Percentiles rank a stretch among this genome's conserved stretches.
These are phyloP conservation scores for Triops longicaudatus DNA, from an alignment of 1,140 invertebrate genomes.

Conservation along the genomic window DNA sequence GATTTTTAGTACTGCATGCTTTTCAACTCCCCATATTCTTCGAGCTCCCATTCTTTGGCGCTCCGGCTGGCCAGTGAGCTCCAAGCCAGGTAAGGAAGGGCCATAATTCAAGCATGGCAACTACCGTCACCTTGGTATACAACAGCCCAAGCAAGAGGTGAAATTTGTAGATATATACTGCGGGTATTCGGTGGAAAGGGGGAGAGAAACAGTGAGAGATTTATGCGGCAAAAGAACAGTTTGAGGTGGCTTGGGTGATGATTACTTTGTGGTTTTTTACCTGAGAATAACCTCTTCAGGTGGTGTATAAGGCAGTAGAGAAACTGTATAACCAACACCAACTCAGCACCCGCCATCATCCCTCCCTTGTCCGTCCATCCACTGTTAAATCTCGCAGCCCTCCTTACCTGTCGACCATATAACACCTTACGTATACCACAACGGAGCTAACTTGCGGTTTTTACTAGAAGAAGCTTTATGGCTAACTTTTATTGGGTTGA, in stretches of 20 bases:
- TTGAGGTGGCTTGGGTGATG: neutral
- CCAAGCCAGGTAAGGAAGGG: neutral
- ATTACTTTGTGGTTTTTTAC: constrained; percentile 14
- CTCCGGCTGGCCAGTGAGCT: neutral
- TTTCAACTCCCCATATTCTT: neutral
- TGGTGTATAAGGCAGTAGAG: neutral
- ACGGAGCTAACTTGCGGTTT: neutral
- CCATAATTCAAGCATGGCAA: neutral
- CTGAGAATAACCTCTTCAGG: constrained; percentile 7
- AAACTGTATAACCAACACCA: neutral
- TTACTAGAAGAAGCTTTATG: neutral
- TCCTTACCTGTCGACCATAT: constrained; percentile 3
- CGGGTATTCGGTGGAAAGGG: too few species aligned
- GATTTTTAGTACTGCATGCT: neutral
- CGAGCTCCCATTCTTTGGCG: neutral
- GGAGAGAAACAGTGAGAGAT: neutral
- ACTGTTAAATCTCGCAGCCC: neutral
- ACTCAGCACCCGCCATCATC: neutral
- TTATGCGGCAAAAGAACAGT: neutral
- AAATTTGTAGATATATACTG: neutral
- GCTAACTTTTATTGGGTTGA: constrained; percentile 6
- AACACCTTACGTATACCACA: constrained; percentile 11
- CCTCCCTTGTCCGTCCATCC: neutral
- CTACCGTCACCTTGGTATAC: constrained; percentile 7
- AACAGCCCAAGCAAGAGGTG: neutral